Evolutionary conservation across 2,113 vertebrate genomes (phyloP), one percentile per base, ranked within the genome.

Genomic region (Chrysochloris asiatica): DNA sequence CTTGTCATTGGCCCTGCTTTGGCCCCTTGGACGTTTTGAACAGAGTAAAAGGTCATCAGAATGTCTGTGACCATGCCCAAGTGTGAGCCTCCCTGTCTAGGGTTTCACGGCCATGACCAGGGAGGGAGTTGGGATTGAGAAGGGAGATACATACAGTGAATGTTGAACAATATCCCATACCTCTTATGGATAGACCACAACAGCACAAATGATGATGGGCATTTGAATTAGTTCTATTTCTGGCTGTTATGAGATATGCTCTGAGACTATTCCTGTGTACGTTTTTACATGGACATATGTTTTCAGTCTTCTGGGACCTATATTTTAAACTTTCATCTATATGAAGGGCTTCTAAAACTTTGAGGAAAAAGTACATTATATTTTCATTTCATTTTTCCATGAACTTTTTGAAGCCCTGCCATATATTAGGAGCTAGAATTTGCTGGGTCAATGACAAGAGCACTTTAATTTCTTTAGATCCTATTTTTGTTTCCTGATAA

Each of bases 391-490:
- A 56, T 22, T 56, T 56, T 56, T 56, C 24, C 54, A 56, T 52
- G 6, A 56, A 56, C 54, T 56, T 56, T n/a, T 56, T 56, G 19
- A 12, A 56, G 24, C 5, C 54, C 16, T 22, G 30, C n/a, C 19
- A 67, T 67, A 67, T n/a, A 36, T 13, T 43, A 30, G n/a, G 80
- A 86, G 67, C 22, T 83, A 26, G 21, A 63, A 80, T 83, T n/a
- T 83, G 26, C 50, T 86, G 48, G 36, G 65, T 48, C 63, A 52
- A 26, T 19, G 13, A 30, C 14, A 61, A 83, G 33, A 94, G 28
- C 22, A 41, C 33, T 9, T 76, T 83, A 33, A 89, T 73, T 78
- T 95, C 17, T 83, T 59, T 86, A 75, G n/a, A 48, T 67, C 76
- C 41, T 47, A 48, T 69, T 59, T 93, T 38, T n/a, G n/a, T 90